Evolutionary conservation across 2,797 vertebrate genomes (phyloP).

Genomic region (Alosa sapidissima): DNA sequence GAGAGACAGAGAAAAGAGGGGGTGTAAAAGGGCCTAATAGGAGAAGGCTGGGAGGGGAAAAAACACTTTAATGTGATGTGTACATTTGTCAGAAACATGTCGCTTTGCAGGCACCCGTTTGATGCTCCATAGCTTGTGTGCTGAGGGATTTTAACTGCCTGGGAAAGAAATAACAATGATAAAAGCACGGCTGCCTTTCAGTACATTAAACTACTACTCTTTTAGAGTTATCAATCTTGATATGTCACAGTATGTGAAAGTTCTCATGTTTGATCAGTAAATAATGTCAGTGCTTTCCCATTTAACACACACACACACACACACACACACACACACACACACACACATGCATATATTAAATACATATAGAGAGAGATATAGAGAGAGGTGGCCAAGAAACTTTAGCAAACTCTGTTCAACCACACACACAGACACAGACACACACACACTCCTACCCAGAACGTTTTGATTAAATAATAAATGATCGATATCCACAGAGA

Average conservation of each 20-base stretch:
- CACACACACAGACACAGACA: conserved; percentile 2
- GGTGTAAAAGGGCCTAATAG: not conserved
- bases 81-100: conserved; percentile 21
- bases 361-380: not conserved
- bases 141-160: not conserved
- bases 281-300: not conserved
- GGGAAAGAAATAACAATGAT: not conserved
- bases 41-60: not conserved
- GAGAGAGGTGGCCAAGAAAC: not conserved
- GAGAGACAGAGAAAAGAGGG: not conserved
- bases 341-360: not conserved
- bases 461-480: conserved; percentile 56
- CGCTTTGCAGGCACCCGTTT: not conserved
- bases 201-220: not conserved
- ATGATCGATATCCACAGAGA: conserved; percentile 57
- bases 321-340: not conserved
- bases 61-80: conserved; percentile 16
- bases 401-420: not conserved
- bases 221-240: conserved; percentile 10
- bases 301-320: not conserved
- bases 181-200: not conserved
- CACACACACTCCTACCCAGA: not conserved
- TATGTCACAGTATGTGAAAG: not conserved
- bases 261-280: not conserved
- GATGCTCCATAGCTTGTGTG: not conserved